Evolutionary conservation across 2,797 vertebrate species (phyloP).

Genomic region (Coregonus sp.): DNA sequence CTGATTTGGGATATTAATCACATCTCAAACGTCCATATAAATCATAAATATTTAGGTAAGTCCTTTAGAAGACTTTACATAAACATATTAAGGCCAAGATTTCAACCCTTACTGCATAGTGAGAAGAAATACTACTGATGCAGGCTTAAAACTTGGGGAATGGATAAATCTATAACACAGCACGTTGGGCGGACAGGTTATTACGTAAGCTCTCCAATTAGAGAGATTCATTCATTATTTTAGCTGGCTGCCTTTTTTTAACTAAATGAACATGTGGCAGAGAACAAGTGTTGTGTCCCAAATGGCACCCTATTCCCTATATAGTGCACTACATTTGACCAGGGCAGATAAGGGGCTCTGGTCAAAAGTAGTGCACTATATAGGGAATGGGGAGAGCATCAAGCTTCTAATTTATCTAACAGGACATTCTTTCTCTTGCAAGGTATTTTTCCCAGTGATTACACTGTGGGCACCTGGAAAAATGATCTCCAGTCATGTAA

Average conservation of each 20-base stretch:
- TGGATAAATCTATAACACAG: slow-evolving; percentile 52
- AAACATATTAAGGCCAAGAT: not conserved
- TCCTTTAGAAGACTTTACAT: no score
- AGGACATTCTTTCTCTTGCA: not conserved
- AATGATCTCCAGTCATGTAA: slow-evolving; percentile 27
- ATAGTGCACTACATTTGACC: not conserved
- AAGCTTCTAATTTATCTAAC: slow-evolving; percentile 7
- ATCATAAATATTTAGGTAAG: not conserved
- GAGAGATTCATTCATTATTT: slow-evolving; percentile 54
- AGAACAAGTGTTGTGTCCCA: not conserved
- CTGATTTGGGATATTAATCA: not conserved
- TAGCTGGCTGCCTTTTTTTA: slow-evolving; percentile 55
- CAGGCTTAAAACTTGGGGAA: slow-evolving; percentile 41
- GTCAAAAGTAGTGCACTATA: not conserved
- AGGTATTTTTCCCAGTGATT: slow-evolving; percentile 12
- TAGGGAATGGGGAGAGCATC: slow-evolving; percentile 12
- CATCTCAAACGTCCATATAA: not conserved
- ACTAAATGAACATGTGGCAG: slow-evolving; percentile 39
- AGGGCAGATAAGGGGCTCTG: not conserved
- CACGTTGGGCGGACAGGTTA: slow-evolving; percentile 36
- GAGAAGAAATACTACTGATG: not conserved
- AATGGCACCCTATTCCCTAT: slow-evolving; percentile 1
- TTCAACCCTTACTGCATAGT: not conserved
- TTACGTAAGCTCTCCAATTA: slow-evolving; percentile 53
- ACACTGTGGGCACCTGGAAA: slow-evolving; percentile 16